Base-by-base conservation (phyloP, 1,140 invertebrate genomes). In the Neelides sp. region DNA sequence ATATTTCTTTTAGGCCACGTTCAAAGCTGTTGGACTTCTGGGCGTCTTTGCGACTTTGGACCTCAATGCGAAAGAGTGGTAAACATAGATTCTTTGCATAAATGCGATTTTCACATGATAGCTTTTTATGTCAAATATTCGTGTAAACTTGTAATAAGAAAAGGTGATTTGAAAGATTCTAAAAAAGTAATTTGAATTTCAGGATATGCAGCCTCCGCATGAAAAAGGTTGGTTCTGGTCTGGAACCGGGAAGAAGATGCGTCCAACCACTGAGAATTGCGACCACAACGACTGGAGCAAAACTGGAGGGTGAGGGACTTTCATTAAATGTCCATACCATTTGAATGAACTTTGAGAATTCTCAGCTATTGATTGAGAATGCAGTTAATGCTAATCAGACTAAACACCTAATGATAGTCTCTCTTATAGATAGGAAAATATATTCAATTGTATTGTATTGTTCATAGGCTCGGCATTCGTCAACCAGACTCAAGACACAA, bases 141-240 rank as follows among this genome's bases (percentile, higher is more conserved):
- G n/a, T 37, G 4, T 19, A 15, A 5, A 15, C n/a, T 37, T 13
- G n/a, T 4, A 4, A 37, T 37, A 7, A 15, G n/a, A 5, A 37
- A 7, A 15, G 4, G 35, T 15, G 20, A 37, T 37, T 37, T 37
- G n/a, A 7, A n/a, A n/a, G n/a, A n/a, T n/a, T n/a, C n/a, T n/a
- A n/a, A n/a, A n/a, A n/a, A n/a, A n/a, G n/a, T n/a, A n/a, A n/a
- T n/a, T n/a, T n/a, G n/a, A n/a, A n/a, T n/a, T n/a, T n/a, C n/a
- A n/a, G n/a, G n/a, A n/a, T n/a, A n/a, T n/a, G n/a, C n/a, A n/a
- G n/a, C n/a, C n/a, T n/a, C n/a, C n/a, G n/a, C n/a, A n/a, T n/a
- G n/a, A n/a, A n/a, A n/a, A n/a, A n/a, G n/a, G 83, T 15, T 87
- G 84, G 84, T 87, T 87, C 73, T 87, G 84, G 84, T 85, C 83